Evolutionary conservation across 30 jellyfish, hydroid and myxozoan species (phyloP).

Genomic region (Turritopsis rubra): DNA sequence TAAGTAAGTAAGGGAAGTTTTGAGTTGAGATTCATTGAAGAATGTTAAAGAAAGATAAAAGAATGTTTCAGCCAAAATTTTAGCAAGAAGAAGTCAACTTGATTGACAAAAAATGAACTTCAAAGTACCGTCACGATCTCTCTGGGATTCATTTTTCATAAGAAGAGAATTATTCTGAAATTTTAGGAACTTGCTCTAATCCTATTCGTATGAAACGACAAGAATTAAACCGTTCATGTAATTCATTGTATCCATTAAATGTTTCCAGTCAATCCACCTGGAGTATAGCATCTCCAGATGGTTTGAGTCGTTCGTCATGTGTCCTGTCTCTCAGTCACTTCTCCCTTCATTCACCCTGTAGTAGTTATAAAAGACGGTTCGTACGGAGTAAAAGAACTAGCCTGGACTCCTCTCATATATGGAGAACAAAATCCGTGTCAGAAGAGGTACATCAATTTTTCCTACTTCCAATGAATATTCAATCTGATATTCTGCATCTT

Average conservation of each 20-base stretch:
- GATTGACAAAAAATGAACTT: too few species aligned
- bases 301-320: slow-evolving; percentile 19
- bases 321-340: slow-evolving; percentile 9
- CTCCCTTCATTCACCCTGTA: slow-evolving; percentile 65
- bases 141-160: neutral
- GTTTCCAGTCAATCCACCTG: neutral
- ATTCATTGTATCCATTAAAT: neutral
- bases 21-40: too few species aligned
- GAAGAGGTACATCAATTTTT: slow-evolving; percentile 70
- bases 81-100: too few species aligned
- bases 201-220: slow-evolving; percentile 16
- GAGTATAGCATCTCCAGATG: slow-evolving; percentile 17
- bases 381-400: slow-evolving; percentile 79
- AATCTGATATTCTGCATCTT: neutral
- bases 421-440: slow-evolving; percentile 46
- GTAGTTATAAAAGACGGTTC: slow-evolving; percentile 67
- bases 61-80: too few species aligned
- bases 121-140: too few species aligned
- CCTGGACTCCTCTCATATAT: slow-evolving; percentile 55
- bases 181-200: slow-evolving; percentile 30
- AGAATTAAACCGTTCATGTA: neutral
- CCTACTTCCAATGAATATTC: neutral
- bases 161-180: neutral
- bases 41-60: too few species aligned
- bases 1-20: too few species aligned